Evolutionary conservation across 2,888 invertebrate genomes (phyloP).

Genomic region (Phyto melanocephala): DNA sequence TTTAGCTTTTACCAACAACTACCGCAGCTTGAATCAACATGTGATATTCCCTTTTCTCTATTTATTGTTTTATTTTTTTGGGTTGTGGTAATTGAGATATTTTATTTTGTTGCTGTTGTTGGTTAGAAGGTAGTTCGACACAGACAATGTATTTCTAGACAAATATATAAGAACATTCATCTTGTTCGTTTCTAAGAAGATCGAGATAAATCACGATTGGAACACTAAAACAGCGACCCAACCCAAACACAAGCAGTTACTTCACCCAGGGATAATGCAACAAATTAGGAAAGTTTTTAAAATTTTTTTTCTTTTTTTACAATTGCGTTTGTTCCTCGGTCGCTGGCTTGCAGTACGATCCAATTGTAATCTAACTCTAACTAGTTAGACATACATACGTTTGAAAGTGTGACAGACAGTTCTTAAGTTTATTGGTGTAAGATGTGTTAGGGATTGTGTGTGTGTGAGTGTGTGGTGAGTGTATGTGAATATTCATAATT

Average conservation of each 20-base stretch:
- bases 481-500: conserved; percentile 54
- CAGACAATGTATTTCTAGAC: conserved; percentile 31
- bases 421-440: background rate
- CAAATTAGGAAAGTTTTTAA: too few relatives aligned
- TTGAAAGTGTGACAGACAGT: conserved; percentile 25
- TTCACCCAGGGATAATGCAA: too few relatives aligned
- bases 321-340: background rate
- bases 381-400: conserved; percentile 35
- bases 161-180: conserved; percentile 2
- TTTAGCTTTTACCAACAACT: conserved; percentile 78
- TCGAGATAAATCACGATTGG: conserved; percentile 37
- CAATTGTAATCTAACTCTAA: conserved; percentile 25
- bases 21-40: conserved; percentile 77
- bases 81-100: background rate
- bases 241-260: too few relatives aligned
- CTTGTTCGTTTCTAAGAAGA: background rate
- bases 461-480: background rate
- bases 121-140: conserved; percentile 4
- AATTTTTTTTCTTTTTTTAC: background rate
- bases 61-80: conserved; percentile 8
- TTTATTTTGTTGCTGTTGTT: conserved; percentile 34
- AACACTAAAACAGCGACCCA: background rate
- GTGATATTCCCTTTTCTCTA: conserved; percentile 74
- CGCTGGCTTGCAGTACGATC: background rate
- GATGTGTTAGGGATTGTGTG: background rate